phyloP scores from a whole-genome alignment of 2,888 invertebrate species.

The Trichacis sp. region DNA sequence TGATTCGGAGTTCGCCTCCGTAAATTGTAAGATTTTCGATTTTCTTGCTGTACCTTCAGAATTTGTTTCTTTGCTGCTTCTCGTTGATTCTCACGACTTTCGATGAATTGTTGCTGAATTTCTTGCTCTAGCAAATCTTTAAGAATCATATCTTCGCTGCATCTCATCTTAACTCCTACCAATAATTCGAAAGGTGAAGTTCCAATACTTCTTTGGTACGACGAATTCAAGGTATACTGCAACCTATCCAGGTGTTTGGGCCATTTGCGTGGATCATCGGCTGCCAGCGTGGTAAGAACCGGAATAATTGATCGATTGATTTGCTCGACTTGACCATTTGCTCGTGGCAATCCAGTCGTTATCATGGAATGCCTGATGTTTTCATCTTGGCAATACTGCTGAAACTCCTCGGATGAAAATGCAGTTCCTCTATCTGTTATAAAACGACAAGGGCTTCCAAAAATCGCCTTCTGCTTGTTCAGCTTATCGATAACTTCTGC shows the following conservation, averaged over 20 bases:
- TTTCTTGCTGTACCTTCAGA: slow-evolving; percentile 17
- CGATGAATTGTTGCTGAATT: slow-evolving; percentile 5
- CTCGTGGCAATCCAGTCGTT: slow-evolving; percentile 20
- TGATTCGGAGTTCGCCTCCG: slow-evolving; percentile 7
- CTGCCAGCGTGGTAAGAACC: slow-evolving; percentile 15
- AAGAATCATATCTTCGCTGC: slow-evolving; percentile 12
- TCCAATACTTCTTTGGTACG: slow-evolving; percentile 16
- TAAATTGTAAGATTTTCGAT: slow-evolving; percentile 12
- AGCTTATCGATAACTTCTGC: slow-evolving; percentile 21
- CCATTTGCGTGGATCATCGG: slow-evolving; percentile 18
- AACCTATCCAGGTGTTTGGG: slow-evolving; percentile 17
- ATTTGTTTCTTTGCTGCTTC: slow-evolving; percentile 12
- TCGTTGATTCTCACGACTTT: slow-evolving; percentile 4
- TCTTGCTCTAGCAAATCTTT: slow-evolving; percentile 16
- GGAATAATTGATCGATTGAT: slow-evolving; percentile 18
- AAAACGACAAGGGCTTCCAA: slow-evolving; percentile 19
- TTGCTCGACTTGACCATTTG: slow-evolving; percentile 24
- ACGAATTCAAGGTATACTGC: slow-evolving; percentile 22
- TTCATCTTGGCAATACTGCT: slow-evolving; percentile 17
- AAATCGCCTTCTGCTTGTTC: slow-evolving; percentile 14
- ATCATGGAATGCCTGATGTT: slow-evolving; percentile 17
- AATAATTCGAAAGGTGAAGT: slow-evolving; percentile 18
- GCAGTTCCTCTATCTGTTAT: slow-evolving; percentile 28
- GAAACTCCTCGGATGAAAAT: slow-evolving; percentile 26
- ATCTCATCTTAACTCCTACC: slow-evolving; percentile 8